Conservation (phyloP, 1,140 invertebrate genomes). For the Neuroterus valhalla region DNA sequence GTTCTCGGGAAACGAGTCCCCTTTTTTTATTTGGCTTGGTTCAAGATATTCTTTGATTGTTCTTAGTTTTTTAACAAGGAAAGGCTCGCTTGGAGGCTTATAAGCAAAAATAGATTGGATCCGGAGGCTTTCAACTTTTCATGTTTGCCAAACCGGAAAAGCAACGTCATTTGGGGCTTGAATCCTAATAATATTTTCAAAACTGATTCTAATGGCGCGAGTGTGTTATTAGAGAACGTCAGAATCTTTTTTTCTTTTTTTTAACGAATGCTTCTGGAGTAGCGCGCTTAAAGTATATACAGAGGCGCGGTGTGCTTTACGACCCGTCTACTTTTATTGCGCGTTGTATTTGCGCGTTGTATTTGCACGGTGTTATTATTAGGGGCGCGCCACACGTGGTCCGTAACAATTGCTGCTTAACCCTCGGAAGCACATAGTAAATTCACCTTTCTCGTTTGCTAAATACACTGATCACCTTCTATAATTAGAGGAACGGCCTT, state of each 20-base stretch:
- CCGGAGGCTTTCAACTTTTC: neutral
- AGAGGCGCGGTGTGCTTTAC: slow-evolving; percentile 43
- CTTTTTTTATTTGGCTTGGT: too few species aligned
- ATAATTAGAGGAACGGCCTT: neutral
- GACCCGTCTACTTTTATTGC: slow-evolving; percentile 44
- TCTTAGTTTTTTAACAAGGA: too few species aligned
- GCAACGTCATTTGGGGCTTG: neutral
- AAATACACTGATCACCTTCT: slow-evolving; percentile 15
- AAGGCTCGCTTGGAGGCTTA: too few species aligned
- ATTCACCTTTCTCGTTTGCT: slow-evolving; percentile 8
- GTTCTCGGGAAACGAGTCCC: too few species aligned
- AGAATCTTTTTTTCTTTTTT: slow-evolving; percentile 6
- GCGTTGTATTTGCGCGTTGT: slow-evolving; percentile 32
- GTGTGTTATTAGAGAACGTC: slow-evolving; percentile 19
- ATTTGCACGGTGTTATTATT: slow-evolving; percentile 7
- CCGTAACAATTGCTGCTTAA: slow-evolving; percentile 35
- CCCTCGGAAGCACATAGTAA: neutral
- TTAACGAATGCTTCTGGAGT: slow-evolving; percentile 10
- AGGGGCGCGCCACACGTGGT: slow-evolving; percentile 39
- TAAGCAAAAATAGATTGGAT: too few species aligned
- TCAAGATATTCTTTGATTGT: too few species aligned
- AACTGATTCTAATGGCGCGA: neutral
- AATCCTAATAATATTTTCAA: neutral
- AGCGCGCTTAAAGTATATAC: slow-evolving; percentile 6
- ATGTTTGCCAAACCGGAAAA: slow-evolving; percentile 1